A percentile compares a stretch with the other conserved stretches of the same genome.
These are phyloP conservation scores for Herpailurus yagouaroundi DNA, from an alignment of 2,113 vertebrate genomes.

Conservation along the genomic window DNA sequence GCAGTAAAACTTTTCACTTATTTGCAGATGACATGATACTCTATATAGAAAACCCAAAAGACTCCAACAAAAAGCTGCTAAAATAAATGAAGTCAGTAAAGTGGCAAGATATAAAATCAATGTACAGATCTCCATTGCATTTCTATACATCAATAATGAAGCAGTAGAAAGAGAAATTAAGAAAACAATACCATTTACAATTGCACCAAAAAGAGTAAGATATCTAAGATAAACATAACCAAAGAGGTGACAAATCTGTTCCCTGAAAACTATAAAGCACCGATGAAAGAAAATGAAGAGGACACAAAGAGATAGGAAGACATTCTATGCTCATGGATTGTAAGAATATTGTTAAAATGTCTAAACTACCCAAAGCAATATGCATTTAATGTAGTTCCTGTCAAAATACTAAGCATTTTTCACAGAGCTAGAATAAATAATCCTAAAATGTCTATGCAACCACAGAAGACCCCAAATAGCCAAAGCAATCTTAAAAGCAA, in stretches of 20 bases:
- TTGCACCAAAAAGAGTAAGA: neutral
- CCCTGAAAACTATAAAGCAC: neutral
- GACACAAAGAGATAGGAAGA: neutral
- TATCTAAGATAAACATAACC: neutral
- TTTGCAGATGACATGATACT: neutral
- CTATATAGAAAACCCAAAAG: neutral
- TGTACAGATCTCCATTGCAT: neutral
- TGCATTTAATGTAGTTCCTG: neutral
- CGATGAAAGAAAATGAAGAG: neutral
- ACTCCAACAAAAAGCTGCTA: neutral
- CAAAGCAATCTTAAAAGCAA: neutral
- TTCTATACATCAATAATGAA: neutral
- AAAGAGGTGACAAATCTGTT: neutral
- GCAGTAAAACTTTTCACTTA: neutral
- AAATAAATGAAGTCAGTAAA: neutral
- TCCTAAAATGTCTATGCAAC: neutral
- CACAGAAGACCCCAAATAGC: neutral
- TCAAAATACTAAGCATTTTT: neutral
- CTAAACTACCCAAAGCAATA: neutral
- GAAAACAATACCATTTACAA: neutral
- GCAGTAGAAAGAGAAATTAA: neutral
- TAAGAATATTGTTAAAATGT: neutral
- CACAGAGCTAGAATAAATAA: neutral
- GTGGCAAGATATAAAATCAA: neutral
- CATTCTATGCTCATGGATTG: neutral